Percentiles rank a stretch among this genome's conserved stretches.
Conservation (phyloP, 2,888 invertebrate genomes). For the Drosophila tripunctata region DNA sequence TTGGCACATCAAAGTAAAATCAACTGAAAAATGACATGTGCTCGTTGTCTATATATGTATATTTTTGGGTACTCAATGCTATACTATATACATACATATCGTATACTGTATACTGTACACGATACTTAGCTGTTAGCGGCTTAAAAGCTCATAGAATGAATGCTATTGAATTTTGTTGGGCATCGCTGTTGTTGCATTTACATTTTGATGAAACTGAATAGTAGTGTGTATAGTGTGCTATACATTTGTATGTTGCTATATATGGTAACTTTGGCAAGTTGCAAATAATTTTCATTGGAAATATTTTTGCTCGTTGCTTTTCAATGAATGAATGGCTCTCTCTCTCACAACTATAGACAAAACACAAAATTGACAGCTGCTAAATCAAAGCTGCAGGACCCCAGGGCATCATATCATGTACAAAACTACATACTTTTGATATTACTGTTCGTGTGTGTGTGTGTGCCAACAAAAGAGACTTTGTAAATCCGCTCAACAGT, state of each 20-base stretch:
- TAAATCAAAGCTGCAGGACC: constrained; percentile 19
- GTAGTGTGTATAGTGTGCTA: not conserved
- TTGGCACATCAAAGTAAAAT: constrained; percentile 47
- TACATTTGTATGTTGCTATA: not conserved
- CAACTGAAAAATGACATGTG: constrained; percentile 42
- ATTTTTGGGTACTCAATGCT: too few species aligned
- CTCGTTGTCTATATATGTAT: not conserved
- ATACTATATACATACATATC: not conserved
- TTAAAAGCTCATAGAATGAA: constrained; percentile 69
- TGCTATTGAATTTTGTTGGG: constrained; percentile 64
- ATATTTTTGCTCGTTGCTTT: constrained; percentile 41
- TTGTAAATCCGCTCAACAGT: constrained; percentile 12
- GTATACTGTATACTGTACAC: constrained; percentile 7
- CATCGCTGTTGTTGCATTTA: constrained; percentile 46
- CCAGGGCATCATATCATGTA: not conserved
- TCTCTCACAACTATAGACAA: constrained; percentile 18
- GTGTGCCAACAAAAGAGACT: constrained; percentile 1
- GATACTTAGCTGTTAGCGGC: constrained; percentile 52
- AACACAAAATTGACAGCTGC: constrained; percentile 35
- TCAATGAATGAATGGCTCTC: too few species aligned
- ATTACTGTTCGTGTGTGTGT: not conserved
- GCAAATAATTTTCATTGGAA: constrained; percentile 62
- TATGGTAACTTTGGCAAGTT: constrained; percentile 37
- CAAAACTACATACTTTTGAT: too few species aligned
- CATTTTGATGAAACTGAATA: constrained; percentile 33